Evolutionary conservation across 2,113 vertebrate genomes (phyloP), one percentile per base, ranked within the genome.

Genomic region (Nothocercus nigrocapillus): DNA sequence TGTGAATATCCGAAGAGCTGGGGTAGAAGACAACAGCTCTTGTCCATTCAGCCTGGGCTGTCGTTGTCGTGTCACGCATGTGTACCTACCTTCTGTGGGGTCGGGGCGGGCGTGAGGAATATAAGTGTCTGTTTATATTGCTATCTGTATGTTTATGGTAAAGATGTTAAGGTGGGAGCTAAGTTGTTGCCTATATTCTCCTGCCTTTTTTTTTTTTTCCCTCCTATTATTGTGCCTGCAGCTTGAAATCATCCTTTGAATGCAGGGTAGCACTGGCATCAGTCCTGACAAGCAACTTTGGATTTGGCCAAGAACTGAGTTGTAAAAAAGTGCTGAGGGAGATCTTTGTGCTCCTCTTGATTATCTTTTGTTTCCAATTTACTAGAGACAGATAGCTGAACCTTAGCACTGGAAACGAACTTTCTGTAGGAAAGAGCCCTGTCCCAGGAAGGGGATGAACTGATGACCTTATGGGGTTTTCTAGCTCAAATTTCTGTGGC

Each of bases 361-460:
- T 96, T 96, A 94, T 94, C 18, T 76, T 95, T 97, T 95, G 90
- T 96, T 95, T 97, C 90, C 92, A 94, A 93, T 95, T 96, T 95
- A 76, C 81, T 87, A 80, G 94, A 96, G 93, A 87, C 88, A 89
- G 90, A 92, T 93, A 94, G 93, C 90, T 87, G 85, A 79, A 90
- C 67, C 78, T 92, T 92, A 85, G 88, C 74, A 70, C 81, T 94
- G 90, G 88, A 95, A 93, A 92, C 90, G 74, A 94, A 89, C 69
- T 54, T 92, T 89, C 19, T 93, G 81, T 96, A 94, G 90, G 88
- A 75, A 92, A 89, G 44, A 93, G 30, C 67, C 9, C 70, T 87
- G 63, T 78, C 68, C 21, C 28, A 47, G 70, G 83, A 95, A 69
- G 74, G 90, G 78, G 54, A 30, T 89, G 88, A 96, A 85, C 90